A percentile compares a stretch with the other conserved stretches of the same genome.
Conservation (phyloP, 2,888 invertebrate species). For the Miltochrista miniata region DNA sequence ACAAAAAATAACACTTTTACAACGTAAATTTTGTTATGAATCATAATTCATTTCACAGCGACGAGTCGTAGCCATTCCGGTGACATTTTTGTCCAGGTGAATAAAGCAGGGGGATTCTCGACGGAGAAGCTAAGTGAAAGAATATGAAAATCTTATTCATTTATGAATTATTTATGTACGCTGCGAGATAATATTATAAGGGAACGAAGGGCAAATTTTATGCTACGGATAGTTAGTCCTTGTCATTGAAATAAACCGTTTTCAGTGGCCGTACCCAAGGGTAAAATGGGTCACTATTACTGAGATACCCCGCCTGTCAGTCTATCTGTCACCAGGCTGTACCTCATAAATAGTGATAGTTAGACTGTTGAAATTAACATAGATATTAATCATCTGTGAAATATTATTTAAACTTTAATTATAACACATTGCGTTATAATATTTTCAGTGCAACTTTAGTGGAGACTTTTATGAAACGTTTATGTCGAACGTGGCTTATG, state of each 20-base stretch:
- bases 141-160: constrained; percentile 56
- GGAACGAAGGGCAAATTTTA: constrained; percentile 34
- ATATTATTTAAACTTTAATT: too few relatives aligned
- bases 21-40: constrained; percentile 34
- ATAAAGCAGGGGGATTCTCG: constrained; percentile 31
- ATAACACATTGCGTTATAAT: too few relatives aligned
- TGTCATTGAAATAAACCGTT: constrained; percentile 20
- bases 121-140: constrained; percentile 47
- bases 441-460: too few relatives aligned
- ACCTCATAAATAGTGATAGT: too few relatives aligned
- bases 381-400: too few relatives aligned
- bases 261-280: too few relatives aligned
- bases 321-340: too few relatives aligned
- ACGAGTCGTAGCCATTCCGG: constrained; percentile 25
- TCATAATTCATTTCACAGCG: constrained; percentile 36
- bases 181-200: constrained; percentile 37
- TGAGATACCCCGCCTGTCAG: too few relatives aligned
- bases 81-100: constrained; percentile 38
- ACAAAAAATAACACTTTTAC: constrained; percentile 7
- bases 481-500: too few relatives aligned
- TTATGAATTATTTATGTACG: constrained; percentile 54
- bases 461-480: too few relatives aligned
- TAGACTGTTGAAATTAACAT: too few relatives aligned
- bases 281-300: too few relatives aligned
- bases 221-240: constrained; percentile 31